Conservation (phyloP, 2,797 vertebrate genomes). For the Sebastes vulpes region DNA sequence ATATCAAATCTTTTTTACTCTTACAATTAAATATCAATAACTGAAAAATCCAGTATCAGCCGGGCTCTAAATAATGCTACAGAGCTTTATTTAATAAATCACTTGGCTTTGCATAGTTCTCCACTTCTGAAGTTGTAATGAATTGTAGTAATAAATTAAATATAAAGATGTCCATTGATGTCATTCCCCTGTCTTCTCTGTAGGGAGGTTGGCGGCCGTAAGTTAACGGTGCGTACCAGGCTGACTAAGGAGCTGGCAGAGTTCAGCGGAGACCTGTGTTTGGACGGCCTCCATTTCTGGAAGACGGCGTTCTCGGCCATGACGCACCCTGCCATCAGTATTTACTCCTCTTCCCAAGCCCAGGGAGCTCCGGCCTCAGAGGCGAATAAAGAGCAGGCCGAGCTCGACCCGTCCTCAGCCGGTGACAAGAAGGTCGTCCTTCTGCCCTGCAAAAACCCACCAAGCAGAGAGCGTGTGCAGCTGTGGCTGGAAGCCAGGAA, state of each 20-base stretch:
- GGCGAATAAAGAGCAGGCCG: constrained; percentile 55
- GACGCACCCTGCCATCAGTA: constrained; percentile 85
- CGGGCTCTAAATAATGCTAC: not conserved
- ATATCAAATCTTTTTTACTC: no score
- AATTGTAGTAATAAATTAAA: not conserved
- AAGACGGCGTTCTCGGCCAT: constrained; percentile 96
- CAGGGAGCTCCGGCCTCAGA: constrained; percentile 54
- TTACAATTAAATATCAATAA: not conserved
- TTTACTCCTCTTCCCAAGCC: constrained; percentile 74
- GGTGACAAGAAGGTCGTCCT: constrained; percentile 93
- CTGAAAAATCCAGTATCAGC: not conserved
- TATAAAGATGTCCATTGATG: constrained; percentile 3
- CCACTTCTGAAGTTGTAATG: not conserved
- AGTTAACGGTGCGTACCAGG: constrained; percentile 91
- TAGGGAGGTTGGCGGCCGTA: constrained; percentile 95
- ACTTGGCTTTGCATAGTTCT: not conserved
- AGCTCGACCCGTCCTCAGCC: constrained; percentile 73
- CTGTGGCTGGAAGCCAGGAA: constrained; percentile 95
- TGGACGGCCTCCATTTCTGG: constrained; percentile 95
- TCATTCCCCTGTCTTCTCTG: constrained; percentile 31
- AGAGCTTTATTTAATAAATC: not conserved
- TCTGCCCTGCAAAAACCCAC: constrained; percentile 95
- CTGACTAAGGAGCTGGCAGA: constrained; percentile 91
- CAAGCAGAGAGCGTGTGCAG: constrained; percentile 91
- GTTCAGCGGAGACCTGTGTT: constrained; percentile 93